Evolutionary conservation across 2,888 invertebrate genomes (phyloP).

Genomic region (Mythimna pallens): DNA sequence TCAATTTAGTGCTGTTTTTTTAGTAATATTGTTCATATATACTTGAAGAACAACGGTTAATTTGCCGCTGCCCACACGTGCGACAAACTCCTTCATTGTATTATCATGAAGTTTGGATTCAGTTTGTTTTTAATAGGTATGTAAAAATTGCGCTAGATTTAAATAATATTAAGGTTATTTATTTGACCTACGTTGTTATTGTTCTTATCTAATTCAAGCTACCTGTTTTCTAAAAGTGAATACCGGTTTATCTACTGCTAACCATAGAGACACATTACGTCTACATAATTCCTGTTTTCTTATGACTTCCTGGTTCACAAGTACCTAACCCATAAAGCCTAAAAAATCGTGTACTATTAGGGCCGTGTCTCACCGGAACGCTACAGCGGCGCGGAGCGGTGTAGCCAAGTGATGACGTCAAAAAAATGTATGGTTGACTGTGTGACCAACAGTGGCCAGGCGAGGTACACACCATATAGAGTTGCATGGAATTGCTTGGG

Average conservation of each 20-base stretch:
- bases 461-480: too few species aligned
- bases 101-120: slow-evolving; percentile 63
- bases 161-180: too few species aligned
- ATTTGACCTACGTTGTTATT: neutral
- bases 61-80: slow-evolving; percentile 32
- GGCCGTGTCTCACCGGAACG: too few species aligned
- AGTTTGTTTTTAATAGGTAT: slow-evolving; percentile 66
- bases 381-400: too few species aligned
- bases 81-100: slow-evolving; percentile 8
- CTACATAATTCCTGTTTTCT: slow-evolving; percentile 1
- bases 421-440: too few species aligned
- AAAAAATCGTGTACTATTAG: neutral
- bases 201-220: neutral
- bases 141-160: slow-evolving; percentile 26
- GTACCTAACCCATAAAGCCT: neutral
- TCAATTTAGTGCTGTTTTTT: slow-evolving; percentile 34
- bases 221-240: neutral
- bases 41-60: slow-evolving; percentile 31
- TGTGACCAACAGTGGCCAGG: too few species aligned
- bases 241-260: slow-evolving; percentile 1
- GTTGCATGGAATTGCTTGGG: too few species aligned
- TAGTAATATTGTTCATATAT: neutral
- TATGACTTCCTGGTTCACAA: neutral
- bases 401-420: too few species aligned
- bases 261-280: neutral